Base-by-base conservation (phyloP, 1,140 invertebrate species). In the Choristoneura fumiferana region DNA sequence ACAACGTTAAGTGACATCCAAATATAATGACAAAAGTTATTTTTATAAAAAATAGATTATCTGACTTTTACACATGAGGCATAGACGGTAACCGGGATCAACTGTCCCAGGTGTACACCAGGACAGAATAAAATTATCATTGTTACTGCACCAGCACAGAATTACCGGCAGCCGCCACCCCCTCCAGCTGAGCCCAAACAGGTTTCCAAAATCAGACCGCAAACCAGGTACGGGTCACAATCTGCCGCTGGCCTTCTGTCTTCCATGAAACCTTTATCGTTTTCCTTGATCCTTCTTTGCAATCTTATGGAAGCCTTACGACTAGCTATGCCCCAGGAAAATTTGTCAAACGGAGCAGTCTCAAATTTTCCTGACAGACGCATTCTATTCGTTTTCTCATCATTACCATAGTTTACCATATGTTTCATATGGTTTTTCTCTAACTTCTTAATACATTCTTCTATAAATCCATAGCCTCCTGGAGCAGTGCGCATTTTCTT, bases 161-260 rank as follows among this genome's bases (percentile, higher is more conserved):
- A 49, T n/a, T 49, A 15, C 12, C 22, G 22, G 18, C 43, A 45
- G 9, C 18, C 1, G n/a, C 43, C 43, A 8, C 18, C 43, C 15
- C 39, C 3, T n/a, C 43, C 43, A 8, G 2, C 18, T 22, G 14
- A 17, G 9, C 43, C 43, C 43, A 49, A 49, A 17, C 43, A 71
- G 65, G 62, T 76, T 73, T 87, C 84, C 43, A 96, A 87, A 10
- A 97, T 81, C n/a, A 94, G 91, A 60, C 95, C 92, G 62, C 92
- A 92, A 0, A 96, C 95, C 0, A 91, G 85, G 79, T 98, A 98
- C 0, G 97, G 97, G 86, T 98, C 97, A 79, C 95, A 96, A 85
- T 99, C 98, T 54, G 96, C 97, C 17, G 96, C 93, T 35, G 98
- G 98, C 84, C 98, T 91, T 65, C 98, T 91, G 80, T 99, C 98